phyloP scores from a whole-genome alignment of 2,797 vertebrate genomes.

The Anisognathus igniventris region DNA sequence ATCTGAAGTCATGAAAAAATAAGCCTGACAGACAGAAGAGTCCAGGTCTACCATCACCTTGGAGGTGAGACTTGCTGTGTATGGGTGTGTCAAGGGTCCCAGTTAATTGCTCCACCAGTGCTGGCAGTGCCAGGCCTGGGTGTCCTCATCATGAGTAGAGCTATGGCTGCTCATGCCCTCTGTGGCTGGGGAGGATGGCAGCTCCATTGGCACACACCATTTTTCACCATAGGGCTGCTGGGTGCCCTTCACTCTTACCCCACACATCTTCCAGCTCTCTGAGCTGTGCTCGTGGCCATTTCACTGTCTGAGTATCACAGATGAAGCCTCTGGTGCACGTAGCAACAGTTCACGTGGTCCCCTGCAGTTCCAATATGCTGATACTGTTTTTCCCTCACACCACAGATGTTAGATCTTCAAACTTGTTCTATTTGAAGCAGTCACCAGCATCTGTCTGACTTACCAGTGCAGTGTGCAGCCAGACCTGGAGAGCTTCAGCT shows the following conservation, averaged over 20 bases:
- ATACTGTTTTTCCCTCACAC: neutral
- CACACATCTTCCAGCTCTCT: neutral
- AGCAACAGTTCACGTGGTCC: rapidly evolving
- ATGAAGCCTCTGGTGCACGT: neutral
- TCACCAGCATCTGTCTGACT: neutral
- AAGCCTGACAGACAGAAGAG: neutral
- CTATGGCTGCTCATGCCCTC: neutral
- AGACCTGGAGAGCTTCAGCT: neutral
- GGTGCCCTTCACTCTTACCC: neutral
- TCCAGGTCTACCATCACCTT: neutral
- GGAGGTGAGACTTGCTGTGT: neutral
- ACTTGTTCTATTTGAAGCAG: neutral
- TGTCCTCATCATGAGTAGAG: neutral
- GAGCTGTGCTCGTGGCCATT: neutral
- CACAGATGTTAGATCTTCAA: neutral
- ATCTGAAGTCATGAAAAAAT: neutral
- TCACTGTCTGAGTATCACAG: neutral
- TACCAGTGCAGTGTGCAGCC: neutral
- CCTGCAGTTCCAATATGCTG: neutral
- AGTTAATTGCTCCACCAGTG: neutral
- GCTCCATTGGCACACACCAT: neutral
- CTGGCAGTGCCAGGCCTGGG: neutral
- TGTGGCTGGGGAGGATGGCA: neutral
- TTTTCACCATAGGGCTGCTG: neutral
- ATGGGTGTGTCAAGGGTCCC: neutral